Evolutionary conservation across 2,888 invertebrate genomes (phyloP), one percentile per base, ranked within the genome.

Genomic region (Cyaniris semiargus): DNA sequence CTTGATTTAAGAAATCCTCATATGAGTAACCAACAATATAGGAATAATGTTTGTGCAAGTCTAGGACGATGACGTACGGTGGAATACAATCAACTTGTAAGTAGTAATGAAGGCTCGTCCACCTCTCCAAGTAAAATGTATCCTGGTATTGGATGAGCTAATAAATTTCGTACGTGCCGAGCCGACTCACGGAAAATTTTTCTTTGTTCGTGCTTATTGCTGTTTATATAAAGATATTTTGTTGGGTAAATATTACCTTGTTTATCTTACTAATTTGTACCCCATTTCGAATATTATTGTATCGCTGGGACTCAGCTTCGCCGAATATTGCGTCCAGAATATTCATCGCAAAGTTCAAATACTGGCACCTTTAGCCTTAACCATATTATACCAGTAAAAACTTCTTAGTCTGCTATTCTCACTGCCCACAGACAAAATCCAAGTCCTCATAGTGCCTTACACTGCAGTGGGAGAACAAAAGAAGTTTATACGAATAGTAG

Each of bases 101-200:
- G 15, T 66, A 15, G 18, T 66, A 66, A 66, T 66, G 66, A 66
- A 66, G 27, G 10, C 66, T 66, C 66, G 27, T 66, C 27, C 66
- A 66, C 66, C 66, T 66, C 66, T 66, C 27, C 66, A 66, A 66
- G 66, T 27, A 89, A 88, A 89, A 88, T 89, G 89, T 90, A 89
- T 91, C 89, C 88, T 89, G 88, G 89, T 91, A 92, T 91, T 91
- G 89, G 87, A 85, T 85, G 85, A 85, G 86, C 88, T 88, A 89
- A 91, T 91, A 92, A 92, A 92, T 91, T 88, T 84, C 75, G 90
- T 87, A 91, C 92, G 92, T 92, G 92, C 86, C 85, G 81, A 85
- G 83, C 82, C 86, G 86, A 84, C 82, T 83, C 81, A 84, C 80
- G 84, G 84, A 86, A 87, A 86, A 86, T 84, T 84, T 84, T 83